phyloP scores from a whole-genome alignment of 2,113 vertebrate genomes.

The pig (Sus scrofa) region DNA sequence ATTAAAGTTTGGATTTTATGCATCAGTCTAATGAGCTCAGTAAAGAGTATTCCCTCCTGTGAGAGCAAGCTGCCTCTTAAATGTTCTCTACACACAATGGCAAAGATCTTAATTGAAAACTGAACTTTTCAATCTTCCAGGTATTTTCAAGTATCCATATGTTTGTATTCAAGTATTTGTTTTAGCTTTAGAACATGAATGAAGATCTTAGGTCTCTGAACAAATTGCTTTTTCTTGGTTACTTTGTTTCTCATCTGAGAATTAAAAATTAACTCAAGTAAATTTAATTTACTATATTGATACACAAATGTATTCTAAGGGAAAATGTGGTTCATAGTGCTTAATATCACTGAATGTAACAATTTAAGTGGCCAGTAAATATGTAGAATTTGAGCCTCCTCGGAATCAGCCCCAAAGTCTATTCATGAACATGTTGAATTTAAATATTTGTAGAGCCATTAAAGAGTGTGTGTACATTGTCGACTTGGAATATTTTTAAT shows the following conservation, averaged over 20 bases:
- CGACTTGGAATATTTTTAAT: slow-evolving; percentile 21
- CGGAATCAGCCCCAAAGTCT: background rate
- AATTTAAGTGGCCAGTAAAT: background rate
- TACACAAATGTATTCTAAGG: slow-evolving; percentile 9
- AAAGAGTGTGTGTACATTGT: background rate
- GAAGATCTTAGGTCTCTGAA: background rate
- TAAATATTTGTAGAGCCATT: slow-evolving; percentile 19
- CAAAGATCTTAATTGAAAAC: slow-evolving; percentile 66
- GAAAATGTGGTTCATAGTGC: background rate
- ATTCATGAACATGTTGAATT: background rate
- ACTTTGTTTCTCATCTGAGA: slow-evolving; percentile 43
- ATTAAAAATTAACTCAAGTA: slow-evolving; percentile 55
- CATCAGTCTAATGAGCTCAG: background rate
- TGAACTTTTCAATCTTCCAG: slow-evolving; percentile 44
- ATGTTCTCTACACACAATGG: background rate
- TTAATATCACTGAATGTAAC: slow-evolving; percentile 43
- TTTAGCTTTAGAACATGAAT: slow-evolving; percentile 51
- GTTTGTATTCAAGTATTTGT: slow-evolving; percentile 41
- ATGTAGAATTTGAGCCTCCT: background rate
- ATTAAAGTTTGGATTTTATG: slow-evolving; percentile 47
- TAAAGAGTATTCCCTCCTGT: slow-evolving; percentile 43
- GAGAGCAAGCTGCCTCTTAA: slow-evolving; percentile 34
- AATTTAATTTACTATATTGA: slow-evolving; percentile 38
- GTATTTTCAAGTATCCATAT: slow-evolving; percentile 54
- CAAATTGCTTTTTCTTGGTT: background rate